Percentiles rank a stretch among this genome's conserved stretches.
phyloP scores from a whole-genome alignment of 2,797 vertebrate genomes.

The Bovichtus diacanthus region DNA sequence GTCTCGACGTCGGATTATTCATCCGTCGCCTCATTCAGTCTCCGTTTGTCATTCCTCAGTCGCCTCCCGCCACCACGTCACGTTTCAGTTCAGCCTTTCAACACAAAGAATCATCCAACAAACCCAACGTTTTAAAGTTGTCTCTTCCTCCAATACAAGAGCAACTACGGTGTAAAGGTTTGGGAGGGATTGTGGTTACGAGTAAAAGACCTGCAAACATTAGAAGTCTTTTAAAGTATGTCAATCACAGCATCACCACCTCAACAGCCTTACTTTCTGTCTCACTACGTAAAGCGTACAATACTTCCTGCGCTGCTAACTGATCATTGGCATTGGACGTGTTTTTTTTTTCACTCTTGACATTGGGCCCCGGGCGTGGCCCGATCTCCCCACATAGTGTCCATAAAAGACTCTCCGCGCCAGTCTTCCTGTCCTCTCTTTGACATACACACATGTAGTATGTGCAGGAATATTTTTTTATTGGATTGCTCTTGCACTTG shows the following conservation, averaged over 20 bases:
- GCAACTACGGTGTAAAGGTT: background rate
- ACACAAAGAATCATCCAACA: background rate
- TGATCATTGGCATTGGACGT: too few relatives aligned
- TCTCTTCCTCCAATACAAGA: background rate
- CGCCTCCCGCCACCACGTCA: background rate
- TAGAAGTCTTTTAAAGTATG: background rate
- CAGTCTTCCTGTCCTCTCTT: too few relatives aligned
- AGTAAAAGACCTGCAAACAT: background rate
- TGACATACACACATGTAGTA: too few relatives aligned
- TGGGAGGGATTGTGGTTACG: background rate
- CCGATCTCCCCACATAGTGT: too few relatives aligned
- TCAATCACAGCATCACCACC: background rate
- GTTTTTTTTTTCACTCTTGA: too few relatives aligned
- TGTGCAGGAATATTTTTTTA: background rate
- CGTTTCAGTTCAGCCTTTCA: background rate
- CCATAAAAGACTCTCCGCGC: too few relatives aligned
- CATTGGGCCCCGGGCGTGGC: too few relatives aligned
- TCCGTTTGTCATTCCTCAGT: background rate
- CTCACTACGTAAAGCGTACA: too few relatives aligned
- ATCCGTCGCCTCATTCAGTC: conserved; percentile 2
- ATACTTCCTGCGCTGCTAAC: too few relatives aligned
- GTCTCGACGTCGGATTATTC: background rate
- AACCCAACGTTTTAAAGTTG: background rate
- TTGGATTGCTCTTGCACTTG: background rate
- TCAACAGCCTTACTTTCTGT: background rate